Conservation (phyloP, 2,113 vertebrate genomes). For the Dipodomys ordii region DNA sequence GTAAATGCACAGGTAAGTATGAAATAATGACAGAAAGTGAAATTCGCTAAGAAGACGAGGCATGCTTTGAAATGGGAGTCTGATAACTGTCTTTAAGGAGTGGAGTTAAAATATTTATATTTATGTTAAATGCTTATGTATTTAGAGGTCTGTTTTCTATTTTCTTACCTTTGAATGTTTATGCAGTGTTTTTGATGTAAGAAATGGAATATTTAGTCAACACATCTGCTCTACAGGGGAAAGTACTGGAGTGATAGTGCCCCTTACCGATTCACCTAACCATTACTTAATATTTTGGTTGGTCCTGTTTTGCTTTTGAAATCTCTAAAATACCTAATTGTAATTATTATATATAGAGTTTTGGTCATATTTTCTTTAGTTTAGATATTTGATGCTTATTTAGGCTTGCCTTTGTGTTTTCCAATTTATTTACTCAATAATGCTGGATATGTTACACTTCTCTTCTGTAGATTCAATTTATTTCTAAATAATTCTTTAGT, state of each 20-base stretch:
- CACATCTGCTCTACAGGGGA: neutral
- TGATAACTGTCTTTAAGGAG: neutral
- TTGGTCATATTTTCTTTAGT: neutral
- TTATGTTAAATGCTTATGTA: conserved; percentile 3
- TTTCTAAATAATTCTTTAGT: neutral
- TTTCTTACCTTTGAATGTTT: conserved; percentile 10
- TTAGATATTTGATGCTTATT: neutral
- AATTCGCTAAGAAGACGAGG: neutral
- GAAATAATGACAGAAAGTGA: neutral
- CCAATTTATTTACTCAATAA: neutral
- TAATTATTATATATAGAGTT: neutral
- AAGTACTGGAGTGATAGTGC: neutral
- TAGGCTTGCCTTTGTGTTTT: neutral
- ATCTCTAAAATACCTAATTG: neutral
- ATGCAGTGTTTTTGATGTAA: neutral
- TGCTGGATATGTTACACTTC: neutral
- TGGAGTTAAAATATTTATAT: neutral
- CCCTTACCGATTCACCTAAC: neutral
- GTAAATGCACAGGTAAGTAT: neutral
- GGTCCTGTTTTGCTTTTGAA: too few species aligned
- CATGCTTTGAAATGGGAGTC: neutral
- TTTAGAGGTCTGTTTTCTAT: neutral
- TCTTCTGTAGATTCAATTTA: neutral
- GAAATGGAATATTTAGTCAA: neutral
- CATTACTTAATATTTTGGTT: neutral